Conservation (phyloP, 2,888 invertebrate species). For the Eilema sororculum region DNA sequence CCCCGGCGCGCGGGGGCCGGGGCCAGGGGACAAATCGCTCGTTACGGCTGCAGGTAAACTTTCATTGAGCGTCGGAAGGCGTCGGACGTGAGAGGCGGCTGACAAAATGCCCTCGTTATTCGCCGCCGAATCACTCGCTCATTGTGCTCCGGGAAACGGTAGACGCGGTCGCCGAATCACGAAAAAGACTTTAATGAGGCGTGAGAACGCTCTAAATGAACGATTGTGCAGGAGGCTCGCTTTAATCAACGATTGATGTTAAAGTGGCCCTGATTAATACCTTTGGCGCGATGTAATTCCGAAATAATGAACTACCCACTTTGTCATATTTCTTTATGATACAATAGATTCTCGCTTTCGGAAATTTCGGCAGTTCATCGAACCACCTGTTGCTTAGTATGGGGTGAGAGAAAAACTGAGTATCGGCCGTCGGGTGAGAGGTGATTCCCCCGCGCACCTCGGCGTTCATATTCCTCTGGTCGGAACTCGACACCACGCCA, state of each 20-base stretch:
- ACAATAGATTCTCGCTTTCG: conserved; percentile 53
- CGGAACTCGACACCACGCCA: conserved; percentile 72
- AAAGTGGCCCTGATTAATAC: conserved; percentile 76
- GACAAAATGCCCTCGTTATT: conserved; percentile 88
- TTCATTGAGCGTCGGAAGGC: conserved; percentile 88
- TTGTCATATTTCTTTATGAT: conserved; percentile 50
- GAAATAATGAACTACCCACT: conserved; percentile 37
- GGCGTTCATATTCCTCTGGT: conserved; percentile 44
- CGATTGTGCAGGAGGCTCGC: conserved; percentile 78
- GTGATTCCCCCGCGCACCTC: conserved; percentile 34
- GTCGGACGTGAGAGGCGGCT: conserved; percentile 86
- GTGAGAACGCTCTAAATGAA: conserved; percentile 86
- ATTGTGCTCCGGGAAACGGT: conserved; percentile 86
- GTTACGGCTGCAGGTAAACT: conserved; percentile 88
- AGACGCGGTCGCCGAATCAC: conserved; percentile 85
- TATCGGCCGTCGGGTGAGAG: conserved; percentile 54
- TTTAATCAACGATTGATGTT: conserved; percentile 84
- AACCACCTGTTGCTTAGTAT: conserved; percentile 76
- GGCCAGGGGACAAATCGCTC: conserved; percentile 87
- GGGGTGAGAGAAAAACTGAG: conserved; percentile 78
- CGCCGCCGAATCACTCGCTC: conserved; percentile 87
- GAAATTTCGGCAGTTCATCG: conserved; percentile 66
- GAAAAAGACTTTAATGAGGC: conserved; percentile 87
- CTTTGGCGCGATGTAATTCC: conserved; percentile 61
- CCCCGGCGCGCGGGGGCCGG: conserved; percentile 74